Base-by-base conservation (phyloP, 1,140 invertebrate species). In the Pseudomyrmex dendroicus region DNA sequence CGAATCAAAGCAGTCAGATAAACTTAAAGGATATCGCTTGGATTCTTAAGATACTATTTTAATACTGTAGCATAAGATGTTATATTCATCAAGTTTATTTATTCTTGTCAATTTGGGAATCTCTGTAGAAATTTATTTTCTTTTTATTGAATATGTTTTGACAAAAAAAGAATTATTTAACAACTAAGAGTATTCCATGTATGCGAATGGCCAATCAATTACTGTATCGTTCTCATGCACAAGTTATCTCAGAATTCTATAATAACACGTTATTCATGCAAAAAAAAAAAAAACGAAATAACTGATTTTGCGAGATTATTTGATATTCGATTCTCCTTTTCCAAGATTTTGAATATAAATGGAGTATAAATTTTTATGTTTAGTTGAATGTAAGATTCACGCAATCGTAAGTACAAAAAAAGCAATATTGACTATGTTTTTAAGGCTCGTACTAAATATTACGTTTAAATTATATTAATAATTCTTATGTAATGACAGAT, bases 1-100 rank as follows among this genome's bases (percentile, higher is more conserved):
- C 64, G 73, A 90, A 89, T 89, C 83, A 89, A 90, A 90, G 84
- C 82, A 90, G 77, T 90, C 84, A 84, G 72, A 50, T 59, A 64
- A 86, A 80, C 52, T 82, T 68, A 84, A 84, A 90, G 59, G 52
- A 57, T 74, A 83, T 17, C 25, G 59, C 83, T 87, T 85, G 15
- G 77, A 17, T 54, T 86, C 20, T 80, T 88, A 76, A 88, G 5
- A 88, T 73, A 70, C 73, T 88, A 88, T 88, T 87, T 88, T 88
- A 88, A 83, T 88, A 87, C 68, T 73, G 68, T 54, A 22, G 77
- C 77, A 59, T 88, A 72, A 88, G 62, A 2, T 48, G 13, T 83
- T 88, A 70, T n/a, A 56, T 54, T 85, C 50, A 57, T n/a, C 2
- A 48, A 25, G 57, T 89, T 89, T 89, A 89, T 89, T 89, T 89